A percentile compares a stretch with the other conserved stretches of the same genome.
Evolutionary conservation across 2,888 invertebrate genomes (phyloP).

Genomic region (Lamellibrachia satsuma): DNA sequence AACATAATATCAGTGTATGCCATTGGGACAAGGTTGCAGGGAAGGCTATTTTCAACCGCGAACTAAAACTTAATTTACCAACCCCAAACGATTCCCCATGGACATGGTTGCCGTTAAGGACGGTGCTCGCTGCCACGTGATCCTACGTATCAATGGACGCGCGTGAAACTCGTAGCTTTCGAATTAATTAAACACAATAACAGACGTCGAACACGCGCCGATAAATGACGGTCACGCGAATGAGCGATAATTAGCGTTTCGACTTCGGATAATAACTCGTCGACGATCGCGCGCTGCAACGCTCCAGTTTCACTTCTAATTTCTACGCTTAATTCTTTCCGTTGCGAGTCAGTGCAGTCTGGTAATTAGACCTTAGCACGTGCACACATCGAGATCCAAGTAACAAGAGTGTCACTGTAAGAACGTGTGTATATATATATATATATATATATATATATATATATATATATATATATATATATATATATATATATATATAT

Average conservation of each 20-base stretch:
- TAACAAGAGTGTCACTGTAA: background rate
- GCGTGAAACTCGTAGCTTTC: background rate
- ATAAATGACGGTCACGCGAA: background rate
- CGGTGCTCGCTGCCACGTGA: background rate
- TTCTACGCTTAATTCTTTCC: background rate
- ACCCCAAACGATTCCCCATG: background rate
- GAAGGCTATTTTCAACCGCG: background rate
- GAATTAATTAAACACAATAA: constrained; percentile 13
- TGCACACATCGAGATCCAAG: background rate
- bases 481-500: too few relatives aligned
- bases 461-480: too few relatives aligned
- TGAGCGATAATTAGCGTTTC: constrained; percentile 11
- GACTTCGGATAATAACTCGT: background rate
- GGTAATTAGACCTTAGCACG: background rate
- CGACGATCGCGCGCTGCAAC: background rate
- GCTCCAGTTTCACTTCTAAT: background rate
- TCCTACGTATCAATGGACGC: background rate
- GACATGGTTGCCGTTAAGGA: background rate
- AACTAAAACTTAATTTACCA: background rate
- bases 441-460: too few relatives aligned
- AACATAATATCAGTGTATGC: too few relatives aligned
- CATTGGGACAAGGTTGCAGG: background rate
- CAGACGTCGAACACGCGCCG: background rate
- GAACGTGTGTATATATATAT: background rate
- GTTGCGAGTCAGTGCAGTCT: background rate